phyloP scores from a whole-genome alignment of 2,797 vertebrate species.

The Lithobates sylvaticus region DNA sequence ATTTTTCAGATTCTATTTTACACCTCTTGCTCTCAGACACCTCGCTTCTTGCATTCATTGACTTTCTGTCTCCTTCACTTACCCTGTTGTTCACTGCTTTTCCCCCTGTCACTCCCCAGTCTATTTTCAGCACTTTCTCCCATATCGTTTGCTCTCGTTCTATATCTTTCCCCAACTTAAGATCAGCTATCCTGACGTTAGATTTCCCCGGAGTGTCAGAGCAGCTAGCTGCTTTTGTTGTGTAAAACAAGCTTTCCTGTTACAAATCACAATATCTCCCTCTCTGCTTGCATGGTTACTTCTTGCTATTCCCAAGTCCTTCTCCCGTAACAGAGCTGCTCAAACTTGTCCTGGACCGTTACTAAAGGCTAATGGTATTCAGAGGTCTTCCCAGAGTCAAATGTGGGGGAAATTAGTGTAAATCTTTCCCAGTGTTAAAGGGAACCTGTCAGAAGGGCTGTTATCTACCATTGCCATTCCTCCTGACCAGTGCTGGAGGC shows the following conservation, averaged over 20 bases:
- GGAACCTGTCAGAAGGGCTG: too few relatives aligned
- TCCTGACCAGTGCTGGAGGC: too few relatives aligned
- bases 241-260: conserved; percentile 23
- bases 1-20: conserved; percentile 3
- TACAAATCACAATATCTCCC: background rate
- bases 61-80: conserved; percentile 45
- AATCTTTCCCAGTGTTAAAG: too few relatives aligned
- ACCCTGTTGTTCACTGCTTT: conserved; percentile 33
- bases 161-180: conserved; percentile 29
- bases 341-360: background rate
- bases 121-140: conserved; percentile 30
- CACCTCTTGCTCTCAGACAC: conserved; percentile 7
- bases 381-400: too few relatives aligned
- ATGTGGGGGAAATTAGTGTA: too few relatives aligned
- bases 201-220: conserved; percentile 32
- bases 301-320: background rate
- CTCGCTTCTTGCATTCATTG: conserved; percentile 30
- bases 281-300: background rate
- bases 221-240: conserved; percentile 23
- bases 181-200: conserved; percentile 27
- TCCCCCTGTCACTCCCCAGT: conserved; percentile 20
- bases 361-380: too few relatives aligned
- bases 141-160: conserved; percentile 16
- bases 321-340: background rate
- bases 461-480: too few relatives aligned